Base-by-base conservation (phyloP, 2,797 vertebrate species). In the Tapera naevia region DNA sequence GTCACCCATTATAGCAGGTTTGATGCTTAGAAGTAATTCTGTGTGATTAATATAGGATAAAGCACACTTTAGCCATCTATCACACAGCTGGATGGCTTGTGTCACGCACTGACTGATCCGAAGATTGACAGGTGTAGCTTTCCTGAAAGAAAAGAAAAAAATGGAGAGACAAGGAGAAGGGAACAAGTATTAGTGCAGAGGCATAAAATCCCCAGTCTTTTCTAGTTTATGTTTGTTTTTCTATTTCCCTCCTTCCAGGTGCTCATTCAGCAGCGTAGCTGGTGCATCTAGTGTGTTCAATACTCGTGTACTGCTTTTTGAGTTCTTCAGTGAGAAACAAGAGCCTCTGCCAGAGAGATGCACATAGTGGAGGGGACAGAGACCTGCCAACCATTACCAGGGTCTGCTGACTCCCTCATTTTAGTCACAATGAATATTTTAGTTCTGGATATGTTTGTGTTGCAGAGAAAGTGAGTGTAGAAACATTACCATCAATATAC, bases 11-110 rank as follows among this genome's bases (percentile, higher is more conserved):
- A 2, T 30, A 69, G 74, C 32, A 71, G 32, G 37, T 67, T 74
- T 91, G 50, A n/a, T 79, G 90, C 80, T 93, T 67, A 80, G 66
- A 91, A 88, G 67, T 54, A 85, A 85, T 62, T 90, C 46, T 28
- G 7, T 0, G 0, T 37, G 37, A 69, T 53, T 57, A 30, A 50
- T 79, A 65, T 28, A 86, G 83, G 83, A 65, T 54, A 93, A 83
- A 88, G 70, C 53, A 65, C 33, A 91, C 81, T 58, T 72, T 60
- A 43, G 33, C 62, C 79, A 91, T 81, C 88, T 91, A 80, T 33
- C 50, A 54, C 83, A 57, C 61, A 91, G 80, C 93, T 93, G 92
- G 80, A 67, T 78, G 54, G 37, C 39, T 81, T 41, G 32, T 72
- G 50, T 74, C 81, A 53, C 32, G 80, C 1, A 2, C 27, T 60